Conservation (phyloP, 2,113 vertebrate genomes). For the Rattus norvegicus region GRCr8 NC_086020.1:230197001-230197500, state of each 20-base stretch:
- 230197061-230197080: slow-evolving; percentile 33
- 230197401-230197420: too few relatives aligned
- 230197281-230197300: slow-evolving; percentile 37
- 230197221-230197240: neutral
- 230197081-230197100: neutral
- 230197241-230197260: slow-evolving; percentile 60
- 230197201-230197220: slow-evolving; percentile 19
- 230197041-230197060: neutral
- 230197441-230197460: slow-evolving; percentile 57
- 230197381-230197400: too few relatives aligned
- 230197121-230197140: neutral
- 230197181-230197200: neutral
- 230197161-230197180: neutral
- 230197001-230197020: slow-evolving; percentile 6
- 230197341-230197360: too few relatives aligned
- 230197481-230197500: slow-evolving; percentile 61
- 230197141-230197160: neutral
- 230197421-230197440: too few relatives aligned
- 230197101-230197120: neutral
- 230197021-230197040: neutral
- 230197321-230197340: slow-evolving; percentile 59
- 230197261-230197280: slow-evolving; percentile 63
- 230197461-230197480: slow-evolving; percentile 51
- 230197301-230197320: slow-evolving; percentile 69
- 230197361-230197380: too few relatives aligned